phyloP scores from a whole-genome alignment of 2,888 invertebrate species.

The Poecilobothrus nobilitatus region DNA sequence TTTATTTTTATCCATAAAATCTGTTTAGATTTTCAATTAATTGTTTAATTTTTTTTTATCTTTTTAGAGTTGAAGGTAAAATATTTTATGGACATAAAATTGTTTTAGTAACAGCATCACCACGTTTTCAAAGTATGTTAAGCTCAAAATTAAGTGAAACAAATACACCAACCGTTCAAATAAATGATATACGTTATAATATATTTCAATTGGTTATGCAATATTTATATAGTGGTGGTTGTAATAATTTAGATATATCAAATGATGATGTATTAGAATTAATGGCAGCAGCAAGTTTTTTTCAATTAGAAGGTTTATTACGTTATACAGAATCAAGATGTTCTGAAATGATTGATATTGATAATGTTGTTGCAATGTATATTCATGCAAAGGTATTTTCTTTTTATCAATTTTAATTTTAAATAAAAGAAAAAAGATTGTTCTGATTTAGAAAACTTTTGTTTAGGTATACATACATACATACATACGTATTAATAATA shows the following conservation, averaged over 20 bases:
- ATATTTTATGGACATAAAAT: constrained; percentile 92
- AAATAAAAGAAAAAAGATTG: neutral
- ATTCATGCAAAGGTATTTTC: constrained; percentile 80
- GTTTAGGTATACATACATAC: neutral
- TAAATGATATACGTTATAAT: constrained; percentile 85
- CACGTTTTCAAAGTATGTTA: constrained; percentile 77
- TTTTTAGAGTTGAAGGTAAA: constrained; percentile 69
- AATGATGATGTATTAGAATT: constrained; percentile 76
- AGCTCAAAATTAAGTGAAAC: constrained; percentile 65
- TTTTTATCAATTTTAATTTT: neutral
- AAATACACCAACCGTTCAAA: constrained; percentile 76
- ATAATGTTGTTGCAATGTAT: constrained; percentile 86
- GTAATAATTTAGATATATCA: constrained; percentile 66
- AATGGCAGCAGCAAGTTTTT: constrained; percentile 87
- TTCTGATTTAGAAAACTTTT: neutral
- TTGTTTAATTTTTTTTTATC: constrained; percentile 8
- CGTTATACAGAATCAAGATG: constrained; percentile 80
- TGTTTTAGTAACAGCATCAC: constrained; percentile 82
- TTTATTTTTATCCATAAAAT: neutral
- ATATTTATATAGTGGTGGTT: constrained; percentile 84
- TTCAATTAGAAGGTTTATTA: constrained; percentile 76
- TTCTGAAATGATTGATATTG: constrained; percentile 72
- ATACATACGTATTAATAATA: neutral
- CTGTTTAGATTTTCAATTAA: neutral
- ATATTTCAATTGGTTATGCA: constrained; percentile 93